phyloP scores from a whole-genome alignment of 1,140 invertebrate genomes.

The Samia ricini region DNA sequence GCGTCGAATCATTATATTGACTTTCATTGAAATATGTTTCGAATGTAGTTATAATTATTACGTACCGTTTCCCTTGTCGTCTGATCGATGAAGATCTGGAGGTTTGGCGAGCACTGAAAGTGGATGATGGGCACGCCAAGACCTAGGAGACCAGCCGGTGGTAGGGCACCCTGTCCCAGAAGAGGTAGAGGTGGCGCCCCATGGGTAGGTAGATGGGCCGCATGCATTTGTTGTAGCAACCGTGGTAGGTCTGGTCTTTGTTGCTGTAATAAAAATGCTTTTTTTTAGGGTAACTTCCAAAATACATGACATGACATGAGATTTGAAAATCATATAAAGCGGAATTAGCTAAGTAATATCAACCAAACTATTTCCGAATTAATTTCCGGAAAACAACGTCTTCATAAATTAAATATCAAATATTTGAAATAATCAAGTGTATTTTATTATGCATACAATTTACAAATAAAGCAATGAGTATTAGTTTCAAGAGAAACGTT shows the following conservation, averaged over 20 bases:
- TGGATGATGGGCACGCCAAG: slow-evolving; percentile 82
- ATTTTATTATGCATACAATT: slow-evolving; percentile 7
- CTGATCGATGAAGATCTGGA: slow-evolving; percentile 83
- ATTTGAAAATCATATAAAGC: no score
- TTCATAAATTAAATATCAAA: no score
- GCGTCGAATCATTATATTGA: neutral
- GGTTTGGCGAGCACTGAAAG: slow-evolving; percentile 80
- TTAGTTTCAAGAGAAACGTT: slow-evolving; percentile 41
- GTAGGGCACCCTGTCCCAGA: slow-evolving; percentile 84
- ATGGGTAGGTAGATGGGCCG: slow-evolving; percentile 90
- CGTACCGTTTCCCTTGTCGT: slow-evolving; percentile 81
- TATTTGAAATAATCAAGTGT: neutral
- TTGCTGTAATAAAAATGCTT: slow-evolving; percentile 81
- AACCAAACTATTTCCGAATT: no score
- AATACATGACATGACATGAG: no score
- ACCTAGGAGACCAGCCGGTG: slow-evolving; percentile 79
- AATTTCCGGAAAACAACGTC: no score
- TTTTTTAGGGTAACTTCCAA: no score
- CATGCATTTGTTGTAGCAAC: slow-evolving; percentile 93
- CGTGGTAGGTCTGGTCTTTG: slow-evolving; percentile 87
- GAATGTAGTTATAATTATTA: slow-evolving; percentile 15
- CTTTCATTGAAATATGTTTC: no score
- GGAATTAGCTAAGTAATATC: no score
- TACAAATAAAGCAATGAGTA: slow-evolving; percentile 24
- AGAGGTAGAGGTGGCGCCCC: slow-evolving; percentile 82